These are phyloP conservation scores for Deilephila elpenor DNA, from an alignment of 2,888 invertebrate genomes.

Conservation along the genomic window DNA sequence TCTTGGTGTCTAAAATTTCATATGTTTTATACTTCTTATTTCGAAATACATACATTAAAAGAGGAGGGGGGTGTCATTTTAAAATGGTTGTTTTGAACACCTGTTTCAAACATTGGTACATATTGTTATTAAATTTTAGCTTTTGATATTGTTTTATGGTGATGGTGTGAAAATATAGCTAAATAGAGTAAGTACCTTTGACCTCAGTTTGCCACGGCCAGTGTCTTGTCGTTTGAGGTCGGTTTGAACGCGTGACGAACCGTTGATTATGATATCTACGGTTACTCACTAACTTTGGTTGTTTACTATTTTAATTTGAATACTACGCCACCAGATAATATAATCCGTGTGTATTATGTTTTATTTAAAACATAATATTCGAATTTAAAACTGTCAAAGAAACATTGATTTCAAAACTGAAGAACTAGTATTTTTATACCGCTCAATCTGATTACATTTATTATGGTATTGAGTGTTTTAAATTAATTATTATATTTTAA, in stretches of 20 bases:
- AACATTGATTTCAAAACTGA: too few relatives aligned
- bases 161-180: slow-evolving; percentile 5
- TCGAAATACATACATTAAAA: not conserved
- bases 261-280: not conserved
- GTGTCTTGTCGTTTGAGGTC: slow-evolving; percentile 29
- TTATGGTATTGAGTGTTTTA: too few relatives aligned
- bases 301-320: not conserved
- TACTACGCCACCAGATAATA: not conserved
- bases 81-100: slow-evolving; percentile 37
- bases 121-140: slow-evolving; percentile 9
- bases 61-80: slow-evolving; percentile 27
- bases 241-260: slow-evolving; percentile 20
- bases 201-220: slow-evolving; percentile 10
- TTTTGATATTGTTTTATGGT: not conserved
- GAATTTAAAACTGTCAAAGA: too few relatives aligned
- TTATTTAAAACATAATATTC: too few relatives aligned
- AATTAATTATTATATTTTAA: too few relatives aligned
- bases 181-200: slow-evolving; percentile 15
- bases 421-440: too few relatives aligned
- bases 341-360: too few relatives aligned
- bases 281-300: not conserved
- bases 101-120: slow-evolving; percentile 34
- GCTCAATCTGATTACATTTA: too few relatives aligned
- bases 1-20: slow-evolving; percentile 35
- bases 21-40: slow-evolving; percentile 10